Percentiles rank a stretch among this genome's conserved stretches.
Conservation (phyloP, 35 echinoderm and acorn worm species). For the Hemicentrotus pulcherrimus region DNA sequence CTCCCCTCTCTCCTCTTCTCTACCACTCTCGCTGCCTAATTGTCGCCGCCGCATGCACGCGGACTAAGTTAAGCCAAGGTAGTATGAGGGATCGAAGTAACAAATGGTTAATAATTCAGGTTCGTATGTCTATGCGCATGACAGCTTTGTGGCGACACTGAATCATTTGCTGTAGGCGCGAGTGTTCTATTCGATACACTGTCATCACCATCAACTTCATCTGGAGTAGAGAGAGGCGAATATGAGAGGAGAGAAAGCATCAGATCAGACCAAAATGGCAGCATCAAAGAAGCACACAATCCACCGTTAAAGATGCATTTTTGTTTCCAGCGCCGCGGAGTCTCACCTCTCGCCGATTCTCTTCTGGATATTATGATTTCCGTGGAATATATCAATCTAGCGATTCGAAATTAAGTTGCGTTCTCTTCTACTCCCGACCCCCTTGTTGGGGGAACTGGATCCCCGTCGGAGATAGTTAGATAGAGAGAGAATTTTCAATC, state of each 20-base stretch:
- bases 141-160: not conserved
- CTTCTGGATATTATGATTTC: constrained; percentile 34
- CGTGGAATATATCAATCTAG: constrained; percentile 32
- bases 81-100: constrained; percentile 19
- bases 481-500: not conserved
- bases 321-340: not conserved
- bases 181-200: constrained; percentile 37
- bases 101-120: constrained; percentile 46
- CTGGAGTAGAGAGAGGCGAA: not conserved
- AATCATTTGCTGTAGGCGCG: not conserved
- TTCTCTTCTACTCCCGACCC: not conserved
- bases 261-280: constrained; percentile 22
- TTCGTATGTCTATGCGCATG: constrained; percentile 36
- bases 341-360: not conserved
- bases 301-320: not conserved
- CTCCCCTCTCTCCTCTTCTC: not conserved
- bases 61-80: constrained; percentile 27
- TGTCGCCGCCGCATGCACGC: constrained; percentile 35
- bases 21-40: constrained; percentile 29
- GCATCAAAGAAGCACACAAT: not conserved
- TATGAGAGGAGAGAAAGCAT: not conserved
- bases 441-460: not conserved
- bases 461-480: not conserved
- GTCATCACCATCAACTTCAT: constrained; percentile 6
- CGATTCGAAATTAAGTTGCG: not conserved